Evolutionary conservation across 2,888 invertebrate species (phyloP).

Genomic region (Junonia oenone): DNA sequence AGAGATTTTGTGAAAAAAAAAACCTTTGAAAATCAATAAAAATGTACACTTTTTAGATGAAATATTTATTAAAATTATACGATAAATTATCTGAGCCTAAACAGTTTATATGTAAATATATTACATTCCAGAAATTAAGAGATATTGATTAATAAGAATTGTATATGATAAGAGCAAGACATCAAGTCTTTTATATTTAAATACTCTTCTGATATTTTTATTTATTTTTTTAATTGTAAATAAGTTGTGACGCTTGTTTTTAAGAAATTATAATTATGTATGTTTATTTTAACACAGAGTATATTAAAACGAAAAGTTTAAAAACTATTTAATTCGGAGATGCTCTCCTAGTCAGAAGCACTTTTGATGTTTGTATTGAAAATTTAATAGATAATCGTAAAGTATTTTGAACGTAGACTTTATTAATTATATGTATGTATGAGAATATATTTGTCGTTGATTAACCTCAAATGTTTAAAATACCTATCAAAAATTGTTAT

Average conservation of each 20-base stretch:
- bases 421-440: slow-evolving; percentile 37
- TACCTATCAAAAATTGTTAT: slow-evolving; percentile 56
- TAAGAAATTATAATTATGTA: background rate
- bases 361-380: slow-evolving; percentile 13
- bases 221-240: background rate
- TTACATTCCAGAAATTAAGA: slow-evolving; percentile 12
- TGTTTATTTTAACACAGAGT: background rate
- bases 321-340: background rate
- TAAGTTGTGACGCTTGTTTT: background rate
- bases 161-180: background rate
- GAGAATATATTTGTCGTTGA: slow-evolving; percentile 50
- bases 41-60: background rate
- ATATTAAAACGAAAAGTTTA: background rate
- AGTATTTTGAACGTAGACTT: slow-evolving; percentile 15
- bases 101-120: background rate
- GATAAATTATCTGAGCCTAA: background rate
- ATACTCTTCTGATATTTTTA: background rate
- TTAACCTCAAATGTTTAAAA: slow-evolving; percentile 62
- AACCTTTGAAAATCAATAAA: background rate
- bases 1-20: background rate
- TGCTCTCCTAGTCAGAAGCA: slow-evolving; percentile 4
- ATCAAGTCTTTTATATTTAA: background rate
- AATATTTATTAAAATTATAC: background rate
- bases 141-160: background rate
- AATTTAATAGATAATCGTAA: slow-evolving; percentile 11